phyloP scores from a whole-genome alignment of 2,888 invertebrate species.

The Coleophora deauratella region DNA sequence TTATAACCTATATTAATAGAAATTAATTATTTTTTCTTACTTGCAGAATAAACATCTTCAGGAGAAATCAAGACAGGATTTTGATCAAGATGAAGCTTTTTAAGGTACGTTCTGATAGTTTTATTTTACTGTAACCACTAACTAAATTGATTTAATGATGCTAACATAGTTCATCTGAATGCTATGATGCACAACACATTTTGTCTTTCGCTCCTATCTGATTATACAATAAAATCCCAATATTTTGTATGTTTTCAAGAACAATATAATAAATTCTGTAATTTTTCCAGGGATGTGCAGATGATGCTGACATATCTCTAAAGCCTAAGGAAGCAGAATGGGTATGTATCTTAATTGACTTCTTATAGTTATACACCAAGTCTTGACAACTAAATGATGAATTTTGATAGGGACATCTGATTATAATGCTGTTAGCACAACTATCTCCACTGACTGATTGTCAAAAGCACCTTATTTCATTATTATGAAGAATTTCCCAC shows the following conservation, averaged over 20 bases:
- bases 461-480: no score
- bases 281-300: no score
- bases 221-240: conserved; percentile 18
- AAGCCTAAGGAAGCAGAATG: not conserved
- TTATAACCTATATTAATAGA: not conserved
- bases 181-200: conserved; percentile 36
- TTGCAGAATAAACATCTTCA: no score
- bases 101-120: no score
- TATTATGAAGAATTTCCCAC: no score
- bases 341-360: not conserved
- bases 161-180: conserved; percentile 50
- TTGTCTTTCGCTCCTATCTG: conserved; percentile 74
- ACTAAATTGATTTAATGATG: conserved; percentile 25
- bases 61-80: no score
- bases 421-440: conserved; percentile 50
- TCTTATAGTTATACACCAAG: not conserved
- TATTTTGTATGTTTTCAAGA: not conserved
- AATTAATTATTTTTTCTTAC: no score
- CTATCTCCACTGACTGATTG: conserved; percentile 41
- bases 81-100: no score
- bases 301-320: no score
- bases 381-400: conserved; percentile 48
- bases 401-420: conserved; percentile 62
- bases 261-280: not conserved
- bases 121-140: no score